These are phyloP conservation scores for Solea senegalensis DNA, from an alignment of 2,113 vertebrate species.

Conservation along the genomic window DNA sequence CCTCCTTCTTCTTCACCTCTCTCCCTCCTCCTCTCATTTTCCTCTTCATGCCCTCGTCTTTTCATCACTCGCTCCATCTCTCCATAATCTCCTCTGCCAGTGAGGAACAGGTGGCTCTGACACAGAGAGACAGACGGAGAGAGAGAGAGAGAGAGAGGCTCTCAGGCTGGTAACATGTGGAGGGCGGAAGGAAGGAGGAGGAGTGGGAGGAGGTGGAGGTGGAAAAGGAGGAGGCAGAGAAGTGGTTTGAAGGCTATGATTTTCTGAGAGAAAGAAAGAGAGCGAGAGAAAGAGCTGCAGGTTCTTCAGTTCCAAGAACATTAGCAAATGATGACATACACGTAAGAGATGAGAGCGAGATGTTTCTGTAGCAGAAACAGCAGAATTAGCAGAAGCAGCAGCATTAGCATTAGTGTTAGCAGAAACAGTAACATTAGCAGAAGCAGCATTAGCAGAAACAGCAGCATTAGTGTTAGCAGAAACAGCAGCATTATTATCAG, in stretches of 20 bases:
- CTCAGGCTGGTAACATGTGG: constrained; percentile 39
- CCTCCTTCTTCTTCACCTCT: not conserved
- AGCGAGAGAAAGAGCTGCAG: constrained; percentile 51
- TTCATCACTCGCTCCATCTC: constrained; percentile 37
- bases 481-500: too few species aligned
- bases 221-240: constrained; percentile 19
- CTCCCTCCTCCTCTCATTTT: not conserved
- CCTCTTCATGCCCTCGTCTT: constrained; percentile 27
- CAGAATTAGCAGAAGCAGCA: too few species aligned
- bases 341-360: constrained; percentile 37
- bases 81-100: constrained; percentile 45
- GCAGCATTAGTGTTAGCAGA: too few species aligned
- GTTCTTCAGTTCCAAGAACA: constrained; percentile 48
- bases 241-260: constrained; percentile 51
- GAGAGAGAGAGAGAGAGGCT: not conserved
- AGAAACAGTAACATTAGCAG: too few species aligned
- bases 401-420: too few species aligned
- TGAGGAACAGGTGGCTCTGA: constrained; percentile 67
- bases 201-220: constrained; percentile 22
- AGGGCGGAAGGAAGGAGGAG: constrained; percentile 38
- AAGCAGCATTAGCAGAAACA: too few species aligned
- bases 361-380: constrained; percentile 36
- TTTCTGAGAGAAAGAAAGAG: constrained; percentile 10
- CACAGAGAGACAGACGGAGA: not conserved
- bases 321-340: constrained; percentile 28